Base-by-base conservation (phyloP, 2,888 invertebrate genomes). In the Idaea biselata region DNA sequence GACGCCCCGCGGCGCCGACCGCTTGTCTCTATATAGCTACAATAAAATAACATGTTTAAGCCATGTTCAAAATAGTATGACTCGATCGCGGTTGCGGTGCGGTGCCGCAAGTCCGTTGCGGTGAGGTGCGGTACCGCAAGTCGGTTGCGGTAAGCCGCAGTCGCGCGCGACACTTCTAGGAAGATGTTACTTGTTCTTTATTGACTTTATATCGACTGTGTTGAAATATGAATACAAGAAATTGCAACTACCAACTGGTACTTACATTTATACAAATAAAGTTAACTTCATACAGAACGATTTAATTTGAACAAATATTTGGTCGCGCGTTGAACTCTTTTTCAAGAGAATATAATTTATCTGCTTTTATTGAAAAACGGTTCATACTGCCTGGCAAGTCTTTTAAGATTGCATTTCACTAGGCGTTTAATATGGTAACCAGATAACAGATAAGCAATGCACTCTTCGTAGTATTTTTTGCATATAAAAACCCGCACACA, bases 1-100 rank as follows among this genome's bases (percentile, higher is more conserved):
- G 73, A 73, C 66, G 44, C 74, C 76, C 76, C 74, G 75, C 73
- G 73, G 78, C 73, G 74, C 57, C 58, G 25, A 58, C 53, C 25
- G 53, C 53, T 5, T 25, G n/a, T 18, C 56, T 17, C 56, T 16
- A 18, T 18, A 18, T 18, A 56, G 17, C 58, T 58, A 25, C 32
- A 17, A 44, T 58, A 25, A 58, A 44, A 44, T 58, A 33, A 58
- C 8, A 58, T 55, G 25, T 58, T 33, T 58, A 58, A 56, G 18
- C 18, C 18, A 18, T 56, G 14, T 56, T 56, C 8, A 14, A 56
- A 56, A 56, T 56, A 56, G 56, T 14, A 17, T 14, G 56, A 14
- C 14, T 44, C 44, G 44, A 44, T 44, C 44, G 56, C 56, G 56
- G 18, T 17, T 14, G 18, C 56, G 7, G 7, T 17, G n/a, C 16